Evolutionary conservation across 2,797 vertebrate species (phyloP).

Genomic region (Yasuhikotakia modesta): DNA sequence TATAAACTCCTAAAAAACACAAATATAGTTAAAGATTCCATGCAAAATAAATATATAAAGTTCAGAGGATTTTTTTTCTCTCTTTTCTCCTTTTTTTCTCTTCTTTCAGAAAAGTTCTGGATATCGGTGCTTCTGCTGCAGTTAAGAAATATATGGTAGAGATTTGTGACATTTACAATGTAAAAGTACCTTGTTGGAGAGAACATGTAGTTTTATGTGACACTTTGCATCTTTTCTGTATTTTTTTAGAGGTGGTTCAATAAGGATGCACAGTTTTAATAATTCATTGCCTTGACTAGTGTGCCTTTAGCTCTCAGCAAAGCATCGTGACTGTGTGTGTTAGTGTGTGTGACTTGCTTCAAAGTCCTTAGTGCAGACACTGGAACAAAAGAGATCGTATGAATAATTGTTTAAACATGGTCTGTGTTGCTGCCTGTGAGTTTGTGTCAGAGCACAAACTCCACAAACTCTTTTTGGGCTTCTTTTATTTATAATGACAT

Average conservation of each 20-base stretch:
- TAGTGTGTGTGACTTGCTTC: not conserved
- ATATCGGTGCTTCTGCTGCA: not conserved
- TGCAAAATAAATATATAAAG: not conserved
- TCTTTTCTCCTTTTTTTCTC: too few relatives aligned
- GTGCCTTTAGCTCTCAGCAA: not conserved
- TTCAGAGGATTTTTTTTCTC: too few relatives aligned
- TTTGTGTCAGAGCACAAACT: not conserved
- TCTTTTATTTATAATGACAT: not conserved
- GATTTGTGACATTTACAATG: not conserved
- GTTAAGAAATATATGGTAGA: not conserved
- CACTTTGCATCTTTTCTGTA: not conserved
- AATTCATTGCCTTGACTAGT: conserved; percentile 16
- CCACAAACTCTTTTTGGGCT: not conserved
- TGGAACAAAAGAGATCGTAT: conserved; percentile 9
- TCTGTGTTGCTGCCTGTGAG: not conserved
- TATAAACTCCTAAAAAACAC: too few relatives aligned
- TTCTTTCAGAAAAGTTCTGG: not conserved
- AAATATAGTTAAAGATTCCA: too few relatives aligned
- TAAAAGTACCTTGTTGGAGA: not conserved
- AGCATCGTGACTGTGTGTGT: not conserved
- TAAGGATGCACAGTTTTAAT: conserved; percentile 12
- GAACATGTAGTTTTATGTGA: not conserved
- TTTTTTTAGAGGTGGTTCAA: not conserved
- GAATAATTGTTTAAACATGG: not conserved
- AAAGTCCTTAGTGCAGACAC: not conserved